A percentile compares a stretch with the other conserved stretches of the same genome.
phyloP scores from a whole-genome alignment of 2,888 invertebrate genomes.

The Alcis repandata region DNA sequence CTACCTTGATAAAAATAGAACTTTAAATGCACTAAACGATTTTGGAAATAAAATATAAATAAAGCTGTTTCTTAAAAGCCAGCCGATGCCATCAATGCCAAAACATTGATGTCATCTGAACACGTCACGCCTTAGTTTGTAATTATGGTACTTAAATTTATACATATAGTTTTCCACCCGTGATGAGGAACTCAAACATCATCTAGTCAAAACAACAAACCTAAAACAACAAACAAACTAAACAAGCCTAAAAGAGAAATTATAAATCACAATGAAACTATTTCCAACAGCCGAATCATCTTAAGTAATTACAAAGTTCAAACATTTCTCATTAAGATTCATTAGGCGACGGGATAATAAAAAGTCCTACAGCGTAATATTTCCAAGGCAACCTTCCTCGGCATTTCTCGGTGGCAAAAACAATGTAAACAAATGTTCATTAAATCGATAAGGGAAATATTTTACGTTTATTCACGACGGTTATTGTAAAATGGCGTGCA shows the following conservation, averaged over 20 bases:
- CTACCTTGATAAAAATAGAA: constrained; percentile 25
- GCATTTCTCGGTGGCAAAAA: constrained; percentile 32
- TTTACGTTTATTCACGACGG: constrained; percentile 54
- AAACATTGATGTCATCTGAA: not conserved
- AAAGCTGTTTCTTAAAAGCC: not conserved
- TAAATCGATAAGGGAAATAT: constrained; percentile 62
- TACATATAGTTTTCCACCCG: not conserved
- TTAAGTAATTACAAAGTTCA: constrained; percentile 18
- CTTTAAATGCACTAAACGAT: constrained; percentile 15
- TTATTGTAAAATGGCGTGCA: constrained; percentile 74
- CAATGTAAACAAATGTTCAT: constrained; percentile 57
- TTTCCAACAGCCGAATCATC: not conserved
- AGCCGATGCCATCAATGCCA: too few species aligned
- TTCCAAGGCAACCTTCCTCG: constrained; percentile 18
- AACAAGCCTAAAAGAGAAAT: not conserved
- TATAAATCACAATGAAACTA: constrained; percentile 8
- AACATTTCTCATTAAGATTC: constrained; percentile 10
- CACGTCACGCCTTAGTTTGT: not conserved
- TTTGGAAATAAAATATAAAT: constrained; percentile 13
- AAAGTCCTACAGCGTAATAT: constrained; percentile 11
- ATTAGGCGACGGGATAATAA: constrained; percentile 13
- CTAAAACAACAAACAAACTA: too few species aligned
- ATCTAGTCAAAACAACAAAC: too few species aligned
- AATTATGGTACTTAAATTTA: not conserved
- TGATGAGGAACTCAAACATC: not conserved